A percentile compares a stretch with the other conserved stretches of the same genome.
These are phyloP conservation scores for Drosophila maculinotata DNA, from an alignment of 2,888 invertebrate genomes.

Conservation along the genomic window DNA sequence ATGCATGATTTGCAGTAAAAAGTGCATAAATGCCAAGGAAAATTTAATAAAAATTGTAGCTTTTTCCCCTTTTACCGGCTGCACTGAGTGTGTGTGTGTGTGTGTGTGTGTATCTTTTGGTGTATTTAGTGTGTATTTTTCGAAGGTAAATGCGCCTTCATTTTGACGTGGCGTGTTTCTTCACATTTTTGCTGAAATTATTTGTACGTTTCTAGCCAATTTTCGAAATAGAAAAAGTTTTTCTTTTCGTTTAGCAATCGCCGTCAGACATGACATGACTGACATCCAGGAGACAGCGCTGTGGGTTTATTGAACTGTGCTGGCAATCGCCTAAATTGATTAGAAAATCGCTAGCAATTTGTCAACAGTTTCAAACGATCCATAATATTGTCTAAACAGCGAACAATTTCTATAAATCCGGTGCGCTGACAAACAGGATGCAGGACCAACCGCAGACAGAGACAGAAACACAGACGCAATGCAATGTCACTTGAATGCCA, in stretches of 20 bases:
- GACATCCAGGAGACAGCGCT: conserved; percentile 11
- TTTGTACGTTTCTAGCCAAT: conserved; percentile 69
- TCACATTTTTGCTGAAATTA: conserved; percentile 62
- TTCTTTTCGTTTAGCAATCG: no score
- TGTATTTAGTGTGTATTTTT: conserved; percentile 13
- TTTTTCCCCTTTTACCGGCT: background rate
- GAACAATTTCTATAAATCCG: conserved; percentile 58
- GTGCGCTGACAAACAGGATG: conserved; percentile 23
- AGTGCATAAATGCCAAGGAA: conserved; percentile 53
- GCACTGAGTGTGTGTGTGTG: background rate
- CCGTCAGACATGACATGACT: conserved; percentile 52
- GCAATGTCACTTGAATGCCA: conserved; percentile 66
- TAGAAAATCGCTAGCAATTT: conserved; percentile 69
- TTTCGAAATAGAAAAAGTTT: conserved; percentile 75
- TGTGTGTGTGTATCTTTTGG: no score
- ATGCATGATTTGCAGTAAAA: conserved; percentile 54
- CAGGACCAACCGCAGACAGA: conserved; percentile 59
- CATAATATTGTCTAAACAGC: conserved; percentile 76
- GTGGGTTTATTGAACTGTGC: conserved; percentile 68
- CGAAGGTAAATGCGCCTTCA: conserved; percentile 30
- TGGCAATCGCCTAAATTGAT: conserved; percentile 58
- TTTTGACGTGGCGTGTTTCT: conserved; percentile 60
- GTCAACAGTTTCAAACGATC: conserved; percentile 62
- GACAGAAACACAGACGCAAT: conserved; percentile 12
- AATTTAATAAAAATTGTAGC: conserved; percentile 55